phyloP scores from a whole-genome alignment of 2,888 invertebrate genomes.

The Philaethria dido region DNA sequence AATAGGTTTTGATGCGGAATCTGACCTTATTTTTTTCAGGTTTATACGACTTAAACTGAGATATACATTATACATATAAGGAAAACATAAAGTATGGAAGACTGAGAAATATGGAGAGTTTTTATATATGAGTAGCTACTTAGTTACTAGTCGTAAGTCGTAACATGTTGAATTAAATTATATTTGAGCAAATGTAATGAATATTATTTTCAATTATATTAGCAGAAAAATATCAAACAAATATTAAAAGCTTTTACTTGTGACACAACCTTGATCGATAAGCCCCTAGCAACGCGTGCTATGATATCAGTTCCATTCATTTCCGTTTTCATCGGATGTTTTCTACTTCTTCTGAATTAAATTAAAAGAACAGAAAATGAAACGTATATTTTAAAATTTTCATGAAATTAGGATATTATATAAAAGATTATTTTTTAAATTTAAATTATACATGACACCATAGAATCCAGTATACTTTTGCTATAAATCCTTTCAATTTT shows the following conservation, averaged over 20 bases:
- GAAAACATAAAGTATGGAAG: neutral
- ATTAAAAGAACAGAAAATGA: slow-evolving; percentile 1
- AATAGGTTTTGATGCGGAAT: slow-evolving; percentile 64
- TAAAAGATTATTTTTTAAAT: no score
- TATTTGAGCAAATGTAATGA: neutral
- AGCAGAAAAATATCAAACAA: neutral
- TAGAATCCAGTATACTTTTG: no score
- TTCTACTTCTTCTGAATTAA: slow-evolving; percentile 60
- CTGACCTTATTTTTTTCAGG: slow-evolving; percentile 36
- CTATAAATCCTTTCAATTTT: no score
- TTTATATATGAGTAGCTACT: neutral
- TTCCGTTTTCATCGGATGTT: slow-evolving; percentile 62
- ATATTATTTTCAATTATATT: neutral
- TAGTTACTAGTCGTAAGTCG: neutral
- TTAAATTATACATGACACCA: no score
- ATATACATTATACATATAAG: no score
- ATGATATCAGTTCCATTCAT: slow-evolving; percentile 63
- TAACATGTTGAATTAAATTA: neutral
- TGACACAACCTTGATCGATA: slow-evolving; percentile 52
- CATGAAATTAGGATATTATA: no score
- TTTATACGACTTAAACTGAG: slow-evolving; percentile 2
- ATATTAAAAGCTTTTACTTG: slow-evolving; percentile 45
- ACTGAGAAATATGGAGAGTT: no score
- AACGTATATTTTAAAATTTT: neutral
- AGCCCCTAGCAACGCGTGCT: slow-evolving; percentile 49